Evolutionary conservation across 2,888 invertebrate genomes (phyloP).

Genomic region (Catonia carolina): DNA sequence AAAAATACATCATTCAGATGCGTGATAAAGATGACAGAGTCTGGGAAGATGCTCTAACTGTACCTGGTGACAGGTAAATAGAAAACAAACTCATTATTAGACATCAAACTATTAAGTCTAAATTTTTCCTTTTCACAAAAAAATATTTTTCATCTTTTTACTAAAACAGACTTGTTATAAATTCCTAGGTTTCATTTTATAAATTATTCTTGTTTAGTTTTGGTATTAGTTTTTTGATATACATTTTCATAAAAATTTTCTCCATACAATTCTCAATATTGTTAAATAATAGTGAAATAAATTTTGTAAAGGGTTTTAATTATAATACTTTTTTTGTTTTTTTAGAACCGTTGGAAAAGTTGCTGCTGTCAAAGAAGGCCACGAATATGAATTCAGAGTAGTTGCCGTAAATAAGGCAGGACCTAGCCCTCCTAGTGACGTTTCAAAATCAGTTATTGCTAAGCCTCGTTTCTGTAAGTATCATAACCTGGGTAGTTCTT

Average conservation of each 20-base stretch:
- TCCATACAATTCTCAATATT: background rate
- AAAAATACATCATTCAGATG: conserved; percentile 91
- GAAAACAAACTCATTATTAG: too few species aligned
- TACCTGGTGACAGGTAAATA: conserved; percentile 61
- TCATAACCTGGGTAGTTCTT: too few species aligned
- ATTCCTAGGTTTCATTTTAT: too few species aligned
- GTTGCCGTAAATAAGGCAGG: conserved; percentile 89
- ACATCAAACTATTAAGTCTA: too few species aligned
- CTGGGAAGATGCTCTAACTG: conserved; percentile 77
- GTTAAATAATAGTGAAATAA: too few species aligned
- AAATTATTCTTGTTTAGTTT: too few species aligned
- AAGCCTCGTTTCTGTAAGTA: conserved; percentile 78
- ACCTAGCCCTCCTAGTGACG: conserved; percentile 80
- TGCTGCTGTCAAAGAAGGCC: conserved; percentile 73
- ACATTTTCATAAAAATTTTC: background rate
- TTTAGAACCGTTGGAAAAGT: conserved; percentile 64
- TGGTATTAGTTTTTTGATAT: too few species aligned
- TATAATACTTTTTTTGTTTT: conserved; percentile 4
- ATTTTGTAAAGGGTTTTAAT: too few species aligned
- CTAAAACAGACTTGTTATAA: too few species aligned
- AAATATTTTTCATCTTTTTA: too few species aligned
- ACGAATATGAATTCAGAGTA: conserved; percentile 87
- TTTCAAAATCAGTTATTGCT: conserved; percentile 73
- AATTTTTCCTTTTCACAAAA: too few species aligned
- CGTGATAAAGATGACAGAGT: conserved; percentile 79